phyloP scores from a whole-genome alignment of 2,888 invertebrate genomes.

The Tiphia femorata region DNA sequence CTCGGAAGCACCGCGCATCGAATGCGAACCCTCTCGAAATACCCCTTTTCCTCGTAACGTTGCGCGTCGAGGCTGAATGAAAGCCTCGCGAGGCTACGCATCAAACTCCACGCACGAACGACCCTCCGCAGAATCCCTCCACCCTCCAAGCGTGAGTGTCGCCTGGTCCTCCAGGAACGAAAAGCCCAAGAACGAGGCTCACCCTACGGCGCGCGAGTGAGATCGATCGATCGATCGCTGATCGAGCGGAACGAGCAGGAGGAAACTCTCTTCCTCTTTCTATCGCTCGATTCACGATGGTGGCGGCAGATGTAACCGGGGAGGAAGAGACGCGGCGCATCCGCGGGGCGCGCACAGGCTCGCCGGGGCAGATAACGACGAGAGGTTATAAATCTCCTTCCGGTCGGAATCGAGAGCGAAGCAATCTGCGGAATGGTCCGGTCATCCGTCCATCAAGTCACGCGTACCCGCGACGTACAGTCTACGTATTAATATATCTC shows the following conservation, averaged over 20 bases:
- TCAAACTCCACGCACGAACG: too few relatives aligned
- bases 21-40: too few relatives aligned
- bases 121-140: too few relatives aligned
- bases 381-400: constrained; percentile 66
- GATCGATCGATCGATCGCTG: constrained; percentile 44
- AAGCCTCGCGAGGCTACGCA: too few relatives aligned
- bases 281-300: not conserved
- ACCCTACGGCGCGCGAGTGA: constrained; percentile 18
- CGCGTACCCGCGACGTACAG: constrained; percentile 52
- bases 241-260: constrained; percentile 37
- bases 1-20: too few relatives aligned
- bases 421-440: constrained; percentile 68
- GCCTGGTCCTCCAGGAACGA: too few relatives aligned
- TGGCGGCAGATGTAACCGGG: not conserved
- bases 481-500: constrained; percentile 51
- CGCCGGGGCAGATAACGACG: constrained; percentile 63
- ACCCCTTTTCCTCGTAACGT: too few relatives aligned
- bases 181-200: too few relatives aligned
- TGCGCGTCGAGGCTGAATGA: too few relatives aligned
- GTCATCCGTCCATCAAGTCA: constrained; percentile 67
- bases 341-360: constrained; percentile 34
- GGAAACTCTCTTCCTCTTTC: too few relatives aligned
- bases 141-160: too few relatives aligned
- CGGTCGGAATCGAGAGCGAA: constrained; percentile 64
- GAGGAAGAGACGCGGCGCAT: constrained; percentile 13